phyloP scores from a whole-genome alignment of 1,140 invertebrate species.

The Drosophila funebris region DNA sequence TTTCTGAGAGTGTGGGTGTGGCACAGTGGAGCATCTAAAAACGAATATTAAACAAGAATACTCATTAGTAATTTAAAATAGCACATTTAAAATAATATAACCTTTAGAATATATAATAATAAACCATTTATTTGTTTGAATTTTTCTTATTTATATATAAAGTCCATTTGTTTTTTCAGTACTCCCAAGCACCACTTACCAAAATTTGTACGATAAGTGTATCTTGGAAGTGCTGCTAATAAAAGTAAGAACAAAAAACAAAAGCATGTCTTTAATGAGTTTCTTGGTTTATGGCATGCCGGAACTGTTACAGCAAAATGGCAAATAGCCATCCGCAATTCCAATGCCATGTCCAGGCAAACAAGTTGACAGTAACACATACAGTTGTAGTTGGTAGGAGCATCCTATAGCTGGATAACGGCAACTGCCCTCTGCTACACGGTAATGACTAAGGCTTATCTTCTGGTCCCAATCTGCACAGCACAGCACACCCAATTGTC shows the following conservation, averaged over 20 bases:
- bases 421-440: constrained; percentile 35
- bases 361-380: constrained; percentile 13
- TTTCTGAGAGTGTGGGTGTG: not conserved
- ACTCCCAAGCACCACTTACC: not conserved
- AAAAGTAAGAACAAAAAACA: constrained; percentile 12
- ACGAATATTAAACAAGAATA: no score
- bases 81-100: no score
- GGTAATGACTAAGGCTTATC: constrained; percentile 76
- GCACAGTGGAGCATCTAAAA: not conserved
- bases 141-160: not conserved
- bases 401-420: constrained; percentile 19
- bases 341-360: constrained; percentile 4
- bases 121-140: no score
- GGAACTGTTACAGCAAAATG: constrained; percentile 21
- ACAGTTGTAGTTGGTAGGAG: not conserved
- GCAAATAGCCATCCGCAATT: constrained; percentile 24
- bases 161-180: not conserved
- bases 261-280: constrained; percentile 30
- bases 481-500: constrained; percentile 55
- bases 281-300: constrained; percentile 23
- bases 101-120: no score
- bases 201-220: constrained; percentile 1
- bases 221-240: constrained; percentile 20
- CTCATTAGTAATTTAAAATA: no score
- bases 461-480: constrained; percentile 59